Conservation (phyloP, 1,140 invertebrate species). For the Euschistus heros region DNA sequence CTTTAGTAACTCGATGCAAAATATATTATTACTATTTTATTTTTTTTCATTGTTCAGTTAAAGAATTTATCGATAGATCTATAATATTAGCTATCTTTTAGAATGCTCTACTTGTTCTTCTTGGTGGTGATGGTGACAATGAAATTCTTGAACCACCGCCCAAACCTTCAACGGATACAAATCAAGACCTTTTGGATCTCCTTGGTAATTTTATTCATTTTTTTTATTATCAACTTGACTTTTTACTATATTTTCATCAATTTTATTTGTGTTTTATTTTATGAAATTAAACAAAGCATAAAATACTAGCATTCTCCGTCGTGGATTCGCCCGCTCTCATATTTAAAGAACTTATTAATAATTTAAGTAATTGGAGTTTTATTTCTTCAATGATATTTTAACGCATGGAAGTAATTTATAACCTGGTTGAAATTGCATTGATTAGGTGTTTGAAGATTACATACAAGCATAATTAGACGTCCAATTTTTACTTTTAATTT, state of each 20-base stretch:
- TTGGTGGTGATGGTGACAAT: slow-evolving; percentile 62
- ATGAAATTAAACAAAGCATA: not conserved
- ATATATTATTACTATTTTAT: not conserved
- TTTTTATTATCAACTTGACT: not conserved
- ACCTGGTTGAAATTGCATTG: too few relatives aligned
- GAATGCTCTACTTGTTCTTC: slow-evolving; percentile 59
- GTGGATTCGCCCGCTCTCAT: too few relatives aligned
- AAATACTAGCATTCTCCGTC: not conserved
- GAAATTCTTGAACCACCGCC: slow-evolving; percentile 48
- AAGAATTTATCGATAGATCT: too few relatives aligned
- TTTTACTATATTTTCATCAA: not conserved
- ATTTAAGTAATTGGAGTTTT: too few relatives aligned
- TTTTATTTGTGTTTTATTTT: not conserved
- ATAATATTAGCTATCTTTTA: slow-evolving; percentile 33
- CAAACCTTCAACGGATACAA: slow-evolving; percentile 42
- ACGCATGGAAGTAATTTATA: too few relatives aligned
- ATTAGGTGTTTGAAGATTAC: too few relatives aligned
- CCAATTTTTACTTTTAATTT: too few relatives aligned
- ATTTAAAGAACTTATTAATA: too few relatives aligned
- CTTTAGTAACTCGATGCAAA: not conserved
- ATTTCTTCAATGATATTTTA: too few relatives aligned
- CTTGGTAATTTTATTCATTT: slow-evolving; percentile 43
- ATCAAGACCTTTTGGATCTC: slow-evolving; percentile 77
- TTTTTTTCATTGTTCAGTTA: too few relatives aligned
- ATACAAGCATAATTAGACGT: too few relatives aligned